A percentile compares a stretch with the other conserved stretches of the same genome.
These are phyloP conservation scores for Pycnomerus fuliginosus DNA, from an alignment of 2,888 invertebrate species.

Conservation along the genomic window DNA sequence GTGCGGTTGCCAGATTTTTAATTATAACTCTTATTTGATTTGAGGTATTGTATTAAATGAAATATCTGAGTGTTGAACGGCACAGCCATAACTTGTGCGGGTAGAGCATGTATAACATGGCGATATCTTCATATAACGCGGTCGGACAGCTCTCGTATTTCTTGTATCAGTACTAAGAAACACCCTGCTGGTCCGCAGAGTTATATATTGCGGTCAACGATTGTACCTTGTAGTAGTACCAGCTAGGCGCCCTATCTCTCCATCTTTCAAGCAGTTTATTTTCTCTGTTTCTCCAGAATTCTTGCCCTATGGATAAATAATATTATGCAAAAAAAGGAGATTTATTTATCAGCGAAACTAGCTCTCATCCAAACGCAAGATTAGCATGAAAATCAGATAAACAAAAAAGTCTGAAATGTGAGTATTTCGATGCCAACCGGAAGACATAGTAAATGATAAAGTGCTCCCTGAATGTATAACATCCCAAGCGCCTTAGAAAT, in stretches of 20 bases:
- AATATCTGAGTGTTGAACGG: slow-evolving; percentile 33
- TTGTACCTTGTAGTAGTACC: slow-evolving; percentile 48
- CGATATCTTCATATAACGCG: slow-evolving; percentile 53
- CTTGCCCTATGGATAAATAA: slow-evolving; percentile 15
- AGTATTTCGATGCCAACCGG: slow-evolving; percentile 48
- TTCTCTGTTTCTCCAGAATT: slow-evolving; percentile 7
- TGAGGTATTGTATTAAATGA: slow-evolving; percentile 25
- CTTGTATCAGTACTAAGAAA: slow-evolving; percentile 53
- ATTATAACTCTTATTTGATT: slow-evolving; percentile 6
- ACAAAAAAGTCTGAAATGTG: slow-evolving; percentile 47
- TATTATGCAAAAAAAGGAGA: too few species aligned
- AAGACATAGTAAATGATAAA: slow-evolving; percentile 49
- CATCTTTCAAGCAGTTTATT: slow-evolving; percentile 28
- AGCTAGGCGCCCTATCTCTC: slow-evolving; percentile 46
- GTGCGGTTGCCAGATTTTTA: slow-evolving; percentile 1
- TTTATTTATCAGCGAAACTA: too few species aligned
- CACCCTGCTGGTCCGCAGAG: slow-evolving; percentile 51
- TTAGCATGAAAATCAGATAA: slow-evolving; percentile 45
- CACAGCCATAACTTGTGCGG: slow-evolving; percentile 45
- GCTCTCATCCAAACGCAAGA: too few species aligned
- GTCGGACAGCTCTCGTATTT: slow-evolving; percentile 52
- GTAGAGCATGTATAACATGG: slow-evolving; percentile 48
- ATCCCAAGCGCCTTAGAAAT: slow-evolving; percentile 37
- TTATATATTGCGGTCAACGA: slow-evolving; percentile 50
- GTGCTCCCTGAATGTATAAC: slow-evolving; percentile 36